phyloP scores from a whole-genome alignment of 2,888 invertebrate species.

The Epistrophe grossulariae region DNA sequence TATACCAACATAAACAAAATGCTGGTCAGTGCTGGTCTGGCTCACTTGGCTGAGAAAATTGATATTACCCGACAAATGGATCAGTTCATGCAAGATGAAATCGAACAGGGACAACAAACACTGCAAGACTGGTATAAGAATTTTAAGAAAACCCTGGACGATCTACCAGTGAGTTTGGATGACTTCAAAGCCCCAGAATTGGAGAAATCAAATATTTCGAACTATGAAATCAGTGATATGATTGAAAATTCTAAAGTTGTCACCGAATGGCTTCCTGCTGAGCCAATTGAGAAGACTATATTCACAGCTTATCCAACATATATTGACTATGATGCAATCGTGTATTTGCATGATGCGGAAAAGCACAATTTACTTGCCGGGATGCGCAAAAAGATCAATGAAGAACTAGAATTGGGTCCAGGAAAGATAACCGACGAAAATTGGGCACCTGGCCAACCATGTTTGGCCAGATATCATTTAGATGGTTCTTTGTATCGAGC shows the following conservation, averaged over 20 bases:
- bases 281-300: conserved; percentile 84
- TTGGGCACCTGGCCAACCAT: conserved; percentile 88
- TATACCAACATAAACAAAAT: conserved; percentile 88
- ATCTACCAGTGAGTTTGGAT: conserved; percentile 57
- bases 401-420: conserved; percentile 81
- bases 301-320: conserved; percentile 88
- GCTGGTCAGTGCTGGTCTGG: conserved; percentile 88
- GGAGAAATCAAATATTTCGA: conserved; percentile 43
- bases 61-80: conserved; percentile 77
- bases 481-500: conserved; percentile 90
- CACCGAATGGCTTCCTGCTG: conserved; percentile 87
- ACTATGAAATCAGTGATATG: conserved; percentile 21
- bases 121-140: conserved; percentile 77
- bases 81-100: conserved; percentile 75
- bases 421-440: conserved; percentile 75
- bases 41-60: conserved; percentile 81
- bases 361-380: conserved; percentile 83
- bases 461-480: conserved; percentile 87
- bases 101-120: conserved; percentile 77
- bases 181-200: conserved; percentile 57
- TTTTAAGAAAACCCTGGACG: conserved; percentile 78
- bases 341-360: conserved; percentile 82
- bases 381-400: conserved; percentile 85
- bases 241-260: conserved; percentile 79
- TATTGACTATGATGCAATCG: conserved; percentile 86